Evolutionary conservation across 2,113 vertebrate genomes (phyloP).

Genomic region (Xiphias gladius): DNA sequence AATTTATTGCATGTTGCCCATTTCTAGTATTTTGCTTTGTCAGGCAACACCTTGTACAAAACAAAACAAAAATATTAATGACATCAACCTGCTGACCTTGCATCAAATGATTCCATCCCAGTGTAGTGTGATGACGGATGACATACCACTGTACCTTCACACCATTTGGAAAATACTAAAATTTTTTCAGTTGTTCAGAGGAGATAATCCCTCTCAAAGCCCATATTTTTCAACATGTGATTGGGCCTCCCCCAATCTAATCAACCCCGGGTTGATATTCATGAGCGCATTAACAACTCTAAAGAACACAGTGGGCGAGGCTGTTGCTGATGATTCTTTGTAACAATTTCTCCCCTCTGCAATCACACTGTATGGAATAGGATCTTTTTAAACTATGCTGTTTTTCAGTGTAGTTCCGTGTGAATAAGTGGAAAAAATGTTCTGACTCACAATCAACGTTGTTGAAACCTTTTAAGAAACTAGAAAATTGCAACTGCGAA

Average conservation of each 20-base stretch:
- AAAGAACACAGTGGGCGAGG: conserved; percentile 5
- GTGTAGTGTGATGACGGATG: background rate
- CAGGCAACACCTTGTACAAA: too few species aligned
- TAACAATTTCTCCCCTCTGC: background rate
- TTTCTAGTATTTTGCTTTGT: too few species aligned
- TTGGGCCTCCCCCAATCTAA: background rate
- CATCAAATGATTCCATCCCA: background rate
- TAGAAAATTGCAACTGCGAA: too few species aligned
- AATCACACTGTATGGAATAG: background rate
- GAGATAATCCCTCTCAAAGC: background rate
- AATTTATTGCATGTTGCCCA: too few species aligned
- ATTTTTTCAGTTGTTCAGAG: background rate
- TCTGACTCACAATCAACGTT: background rate
- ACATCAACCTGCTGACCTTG: background rate
- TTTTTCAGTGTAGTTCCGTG: background rate
- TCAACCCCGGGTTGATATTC: background rate
- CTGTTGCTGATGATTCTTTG: background rate
- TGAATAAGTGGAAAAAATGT: background rate
- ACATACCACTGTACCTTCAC: background rate
- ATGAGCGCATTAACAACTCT: conserved; percentile 35
- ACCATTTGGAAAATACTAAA: conserved; percentile 18
- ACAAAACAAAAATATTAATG: too few species aligned
- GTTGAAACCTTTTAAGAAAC: background rate
- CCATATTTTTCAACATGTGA: background rate
- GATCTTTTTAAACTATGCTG: background rate